A percentile compares a stretch with the other conserved stretches of the same genome.
phyloP scores from a whole-genome alignment of 2,888 invertebrate genomes.

The Apomyelois bistriatella region DNA sequence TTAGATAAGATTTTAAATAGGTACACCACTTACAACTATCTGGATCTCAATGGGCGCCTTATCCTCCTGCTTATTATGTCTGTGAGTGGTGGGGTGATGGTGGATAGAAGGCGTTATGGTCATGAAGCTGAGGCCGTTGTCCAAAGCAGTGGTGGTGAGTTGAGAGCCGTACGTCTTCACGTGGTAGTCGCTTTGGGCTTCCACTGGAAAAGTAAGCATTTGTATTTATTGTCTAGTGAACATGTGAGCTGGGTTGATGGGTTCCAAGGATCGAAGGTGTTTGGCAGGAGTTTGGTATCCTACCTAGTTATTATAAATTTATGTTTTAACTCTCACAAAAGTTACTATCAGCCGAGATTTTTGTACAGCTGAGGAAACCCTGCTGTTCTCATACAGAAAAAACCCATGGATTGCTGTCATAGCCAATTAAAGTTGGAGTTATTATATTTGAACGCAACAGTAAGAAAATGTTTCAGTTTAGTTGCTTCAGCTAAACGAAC shows the following conservation, averaged over 20 bases:
- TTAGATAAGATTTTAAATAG: too few species aligned
- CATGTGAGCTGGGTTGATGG: neutral
- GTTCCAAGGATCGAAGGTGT: neutral
- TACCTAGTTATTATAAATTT: too few species aligned
- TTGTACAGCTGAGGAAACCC: too few species aligned
- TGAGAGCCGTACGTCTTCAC: constrained; percentile 72
- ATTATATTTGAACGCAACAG: too few species aligned
- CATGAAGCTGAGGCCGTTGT: constrained; percentile 69
- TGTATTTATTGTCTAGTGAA: neutral
- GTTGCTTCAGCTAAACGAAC: too few species aligned
- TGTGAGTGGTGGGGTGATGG: constrained; percentile 66
- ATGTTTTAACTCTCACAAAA: too few species aligned
- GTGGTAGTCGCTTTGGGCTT: constrained; percentile 94
- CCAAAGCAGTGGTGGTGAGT: constrained; percentile 61
- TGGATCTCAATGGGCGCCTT: constrained; percentile 21
- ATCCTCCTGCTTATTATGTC: constrained; percentile 38
- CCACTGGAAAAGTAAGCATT: constrained; percentile 81
- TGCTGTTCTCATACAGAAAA: too few species aligned
- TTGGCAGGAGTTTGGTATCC: too few species aligned
- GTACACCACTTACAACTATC: constrained; percentile 21
- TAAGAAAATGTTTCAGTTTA: too few species aligned
- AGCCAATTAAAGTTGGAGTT: too few species aligned
- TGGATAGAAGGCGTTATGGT: constrained; percentile 59
- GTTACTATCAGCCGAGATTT: too few species aligned
- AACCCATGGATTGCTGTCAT: too few species aligned